phyloP scores from a whole-genome alignment of 2,888 invertebrate genomes.

The Drosophila rubida region DNA sequence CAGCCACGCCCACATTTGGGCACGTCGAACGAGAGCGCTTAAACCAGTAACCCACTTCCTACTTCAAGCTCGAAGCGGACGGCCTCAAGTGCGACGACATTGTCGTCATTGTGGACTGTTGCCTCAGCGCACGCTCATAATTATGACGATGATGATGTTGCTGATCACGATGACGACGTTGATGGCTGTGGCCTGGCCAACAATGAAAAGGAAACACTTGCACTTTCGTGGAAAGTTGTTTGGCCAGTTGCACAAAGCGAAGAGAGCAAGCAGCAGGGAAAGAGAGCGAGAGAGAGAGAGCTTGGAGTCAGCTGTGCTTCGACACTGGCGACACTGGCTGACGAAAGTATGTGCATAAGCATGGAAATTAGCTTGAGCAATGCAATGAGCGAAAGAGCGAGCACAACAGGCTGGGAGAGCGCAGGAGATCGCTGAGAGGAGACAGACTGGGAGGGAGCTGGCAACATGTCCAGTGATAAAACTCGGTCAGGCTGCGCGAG shows the following conservation, averaged over 20 bases:
- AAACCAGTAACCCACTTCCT: conserved; percentile 76
- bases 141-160: conserved; percentile 11
- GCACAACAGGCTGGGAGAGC: conserved; percentile 20
- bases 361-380: conserved; percentile 59
- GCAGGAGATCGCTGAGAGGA: conserved; percentile 29
- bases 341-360: conserved; percentile 16
- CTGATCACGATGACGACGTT: background rate
- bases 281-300: conserved; percentile 5
- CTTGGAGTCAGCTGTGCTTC: conserved; percentile 30
- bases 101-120: conserved; percentile 36
- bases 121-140: conserved; percentile 4
- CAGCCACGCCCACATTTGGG: conserved; percentile 36
- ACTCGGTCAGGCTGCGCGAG: conserved; percentile 23
- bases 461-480: conserved; percentile 28
- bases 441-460: conserved; percentile 21
- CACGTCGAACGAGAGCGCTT: conserved; percentile 29
- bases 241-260: conserved; percentile 49
- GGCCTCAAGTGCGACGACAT: conserved; percentile 55
- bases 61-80: conserved; percentile 39
- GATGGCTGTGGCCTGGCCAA: conserved; percentile 25
- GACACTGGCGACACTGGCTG: background rate
- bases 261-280: background rate
- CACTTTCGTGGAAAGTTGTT: conserved; percentile 79
- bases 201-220: conserved; percentile 79
- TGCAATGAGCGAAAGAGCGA: conserved; percentile 28